These are phyloP conservation scores for Phanerotoma sp. DNA, from an alignment of 2,888 invertebrate genomes.

Conservation along the genomic window DNA sequence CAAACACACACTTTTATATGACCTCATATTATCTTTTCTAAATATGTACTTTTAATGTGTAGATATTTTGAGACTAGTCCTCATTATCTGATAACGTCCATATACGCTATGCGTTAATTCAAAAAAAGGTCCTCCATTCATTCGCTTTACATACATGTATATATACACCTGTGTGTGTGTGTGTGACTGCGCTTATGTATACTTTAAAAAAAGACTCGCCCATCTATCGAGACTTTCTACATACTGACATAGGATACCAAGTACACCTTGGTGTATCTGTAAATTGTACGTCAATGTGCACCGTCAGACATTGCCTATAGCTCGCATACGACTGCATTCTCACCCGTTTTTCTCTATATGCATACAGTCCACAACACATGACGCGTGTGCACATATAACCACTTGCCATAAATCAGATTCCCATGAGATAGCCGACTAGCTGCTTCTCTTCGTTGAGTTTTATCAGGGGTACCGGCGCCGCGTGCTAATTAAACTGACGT, in stretches of 20 bases:
- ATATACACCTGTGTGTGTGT: too few species aligned
- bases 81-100: too few species aligned
- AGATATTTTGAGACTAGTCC: too few species aligned
- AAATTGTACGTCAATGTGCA: neutral
- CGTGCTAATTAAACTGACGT: conserved; percentile 57
- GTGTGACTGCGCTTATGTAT: too few species aligned
- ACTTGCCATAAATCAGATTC: conserved; percentile 57
- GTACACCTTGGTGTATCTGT: neutral
- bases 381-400: conserved; percentile 25
- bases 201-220: neutral
- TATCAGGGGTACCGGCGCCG: conserved; percentile 54
- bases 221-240: conserved; percentile 6
- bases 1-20: too few species aligned
- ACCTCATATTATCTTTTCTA: too few species aligned
- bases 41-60: too few species aligned
- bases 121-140: too few species aligned
- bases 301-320: neutral
- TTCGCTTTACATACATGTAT: too few species aligned
- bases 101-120: too few species aligned
- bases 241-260: neutral
- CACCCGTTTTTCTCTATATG: conserved; percentile 10
- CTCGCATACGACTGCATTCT: conserved; percentile 1
- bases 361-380: neutral
- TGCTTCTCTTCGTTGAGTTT: conserved; percentile 52
- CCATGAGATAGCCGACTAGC: conserved; percentile 53